phyloP scores from a whole-genome alignment of 2,888 invertebrate species.

The Stenichneumon culpator region DNA sequence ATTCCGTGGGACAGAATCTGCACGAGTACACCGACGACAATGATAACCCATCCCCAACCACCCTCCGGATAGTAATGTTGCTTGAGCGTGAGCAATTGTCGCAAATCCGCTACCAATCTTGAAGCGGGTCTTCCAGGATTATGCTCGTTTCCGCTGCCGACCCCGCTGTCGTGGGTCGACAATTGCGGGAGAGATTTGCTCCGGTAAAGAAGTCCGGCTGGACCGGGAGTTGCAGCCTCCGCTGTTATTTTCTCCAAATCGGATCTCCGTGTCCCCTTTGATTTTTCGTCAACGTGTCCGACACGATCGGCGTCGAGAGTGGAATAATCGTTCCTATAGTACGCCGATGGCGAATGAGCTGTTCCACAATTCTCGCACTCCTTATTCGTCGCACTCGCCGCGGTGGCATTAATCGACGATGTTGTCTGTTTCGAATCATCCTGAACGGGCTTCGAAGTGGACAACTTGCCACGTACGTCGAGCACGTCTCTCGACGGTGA shows the following conservation, averaged over 20 bases:
- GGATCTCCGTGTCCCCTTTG: conserved; percentile 3
- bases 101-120: conserved; percentile 86
- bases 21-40: conserved; percentile 90
- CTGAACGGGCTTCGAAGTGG: conserved; percentile 42
- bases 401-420: conserved; percentile 36
- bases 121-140: conserved; percentile 86
- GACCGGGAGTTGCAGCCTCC: neutral
- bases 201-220: conserved; percentile 86
- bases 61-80: conserved; percentile 96
- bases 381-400: conserved; percentile 23
- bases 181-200: conserved; percentile 90
- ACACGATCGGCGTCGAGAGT: conserved; percentile 4
- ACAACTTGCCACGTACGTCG: conserved; percentile 40
- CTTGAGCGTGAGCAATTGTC: conserved; percentile 89
- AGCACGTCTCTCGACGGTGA: conserved; percentile 63
- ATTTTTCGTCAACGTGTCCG: neutral
- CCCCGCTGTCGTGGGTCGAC: conserved; percentile 87
- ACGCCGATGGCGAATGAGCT: conserved; percentile 32
- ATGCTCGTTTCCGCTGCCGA: conserved; percentile 84
- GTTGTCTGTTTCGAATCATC: conserved; percentile 26
- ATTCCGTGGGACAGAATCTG: conserved; percentile 92
- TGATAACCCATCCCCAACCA: conserved; percentile 95
- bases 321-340: conserved; percentile 31
- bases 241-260: conserved; percentile 41
- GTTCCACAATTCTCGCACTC: conserved; percentile 57